Base-by-base conservation (phyloP, 2,888 invertebrate genomes). In the Sclerodermus sp. region DNA sequence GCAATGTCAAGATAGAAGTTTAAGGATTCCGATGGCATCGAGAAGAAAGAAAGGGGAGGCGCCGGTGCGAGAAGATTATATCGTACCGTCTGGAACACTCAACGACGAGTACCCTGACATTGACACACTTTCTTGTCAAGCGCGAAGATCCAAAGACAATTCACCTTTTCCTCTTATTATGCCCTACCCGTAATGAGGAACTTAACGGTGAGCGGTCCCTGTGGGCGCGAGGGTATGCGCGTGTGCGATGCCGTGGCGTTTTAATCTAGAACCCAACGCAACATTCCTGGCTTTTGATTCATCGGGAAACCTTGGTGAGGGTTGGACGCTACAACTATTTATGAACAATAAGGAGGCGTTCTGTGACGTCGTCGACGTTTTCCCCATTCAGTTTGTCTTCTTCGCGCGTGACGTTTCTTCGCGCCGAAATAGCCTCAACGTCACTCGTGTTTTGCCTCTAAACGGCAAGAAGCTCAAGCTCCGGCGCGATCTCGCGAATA, bases 271-370 rank as follows among this genome's bases (percentile, higher is more conserved):
- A 10, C 4, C 3, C n/a, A 12, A 4, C 40, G 10, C 18, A n/a
- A 29, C 40, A 51, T 57, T 53, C 48, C 51, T 8, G 32, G 32
- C 15, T 37, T 54, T 53, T 45, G 56, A 64, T 64, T 64, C 57
- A 54, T 47, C 46, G 57, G 47, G 49, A 45, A 55, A 54, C 45
- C 45, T 46, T 12, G 41, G 47, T 38, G 49, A 41, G 37, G 17
- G 39, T n/a, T 38, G 42, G 45, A 32, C 8, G 18, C 16, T 46
- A 56, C 37, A 42, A 51, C 64, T 62, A 60, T 62, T 52, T 64
- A 48, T 51, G 61, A 61, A 55, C 15, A 57, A 63, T 49, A 60
- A 53, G 64, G 56, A 60, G 63, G 65, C 59, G 63, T 52, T 60
- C 53, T 58, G 61, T 52, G 51, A 14, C 42, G 37, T 43, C 31